Percentiles rank a stretch among this genome's conserved stretches.
phyloP scores from a whole-genome alignment of 2,888 invertebrate species.

The Stenolophus ochropezus region DNA sequence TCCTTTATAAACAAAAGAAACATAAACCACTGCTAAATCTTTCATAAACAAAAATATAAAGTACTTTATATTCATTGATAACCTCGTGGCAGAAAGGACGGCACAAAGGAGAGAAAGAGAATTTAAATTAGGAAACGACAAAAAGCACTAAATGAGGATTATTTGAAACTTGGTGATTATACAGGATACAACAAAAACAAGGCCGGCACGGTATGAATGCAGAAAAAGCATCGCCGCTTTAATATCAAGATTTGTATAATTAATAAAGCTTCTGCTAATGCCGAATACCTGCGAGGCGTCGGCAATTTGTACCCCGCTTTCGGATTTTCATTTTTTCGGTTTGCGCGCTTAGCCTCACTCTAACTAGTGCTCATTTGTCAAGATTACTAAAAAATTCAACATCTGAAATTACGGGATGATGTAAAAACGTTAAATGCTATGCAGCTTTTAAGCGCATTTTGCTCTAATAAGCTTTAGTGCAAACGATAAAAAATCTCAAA shows the following conservation, averaged over 20 bases:
- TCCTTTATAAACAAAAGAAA: constrained; percentile 14
- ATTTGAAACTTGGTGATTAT: constrained; percentile 54
- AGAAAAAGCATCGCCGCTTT: constrained; percentile 50
- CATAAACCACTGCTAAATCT: constrained; percentile 39
- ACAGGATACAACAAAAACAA: constrained; percentile 48
- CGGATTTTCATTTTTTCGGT: constrained; percentile 51
- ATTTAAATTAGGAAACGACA: constrained; percentile 57
- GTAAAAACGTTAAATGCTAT: constrained; percentile 6
- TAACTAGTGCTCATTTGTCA: constrained; percentile 47
- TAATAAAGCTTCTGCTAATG: constrained; percentile 57
- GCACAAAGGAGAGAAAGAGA: constrained; percentile 52
- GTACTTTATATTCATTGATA: constrained; percentile 53
- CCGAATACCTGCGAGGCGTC: constrained; percentile 42
- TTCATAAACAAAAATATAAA: constrained; percentile 50
- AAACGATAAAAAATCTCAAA: neutral
- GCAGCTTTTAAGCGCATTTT: constrained; percentile 13
- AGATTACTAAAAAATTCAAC: constrained; percentile 47
- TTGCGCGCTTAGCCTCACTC: constrained; percentile 6
- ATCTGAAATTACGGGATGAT: constrained; percentile 43
- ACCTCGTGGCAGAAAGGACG: constrained; percentile 10
- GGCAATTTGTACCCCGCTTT: constrained; percentile 52
- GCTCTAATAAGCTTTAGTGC: constrained; percentile 1
- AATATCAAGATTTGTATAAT: constrained; percentile 59
- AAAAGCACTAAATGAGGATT: constrained; percentile 54
- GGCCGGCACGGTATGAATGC: constrained; percentile 20